These are phyloP conservation scores for Brachyptera risi DNA, from an alignment of 2,888 invertebrate genomes.

Conservation along the genomic window DNA sequence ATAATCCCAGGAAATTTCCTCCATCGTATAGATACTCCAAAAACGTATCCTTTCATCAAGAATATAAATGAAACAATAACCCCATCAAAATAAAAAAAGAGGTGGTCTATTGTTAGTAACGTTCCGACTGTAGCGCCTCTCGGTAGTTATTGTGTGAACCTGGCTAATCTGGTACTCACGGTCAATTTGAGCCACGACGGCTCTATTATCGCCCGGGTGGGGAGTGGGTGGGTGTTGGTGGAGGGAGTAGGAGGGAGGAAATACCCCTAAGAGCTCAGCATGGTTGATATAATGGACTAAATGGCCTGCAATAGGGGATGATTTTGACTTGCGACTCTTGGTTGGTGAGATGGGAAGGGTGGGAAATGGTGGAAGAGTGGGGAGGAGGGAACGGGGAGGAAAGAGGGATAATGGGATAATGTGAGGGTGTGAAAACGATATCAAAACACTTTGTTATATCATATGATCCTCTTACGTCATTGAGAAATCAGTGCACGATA, in stretches of 20 bases:
- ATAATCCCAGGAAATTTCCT: no score
- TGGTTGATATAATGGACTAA: constrained; percentile 32
- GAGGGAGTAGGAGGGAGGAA: constrained; percentile 47
- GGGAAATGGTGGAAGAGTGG: no score
- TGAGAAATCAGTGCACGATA: constrained; percentile 7
- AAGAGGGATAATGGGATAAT: constrained; percentile 27
- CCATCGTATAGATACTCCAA: no score
- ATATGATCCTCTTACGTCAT: constrained; percentile 3
- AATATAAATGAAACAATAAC: no score
- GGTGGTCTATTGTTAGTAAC: not conserved
- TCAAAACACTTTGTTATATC: constrained; percentile 25
- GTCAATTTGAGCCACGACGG: constrained; percentile 43
- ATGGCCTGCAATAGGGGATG: constrained; percentile 25
- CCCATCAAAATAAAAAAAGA: no score
- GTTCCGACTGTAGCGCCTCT: not conserved
- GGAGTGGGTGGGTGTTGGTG: constrained; percentile 46
- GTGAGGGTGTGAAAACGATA: constrained; percentile 24
- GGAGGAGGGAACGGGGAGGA: constrained; percentile 6
- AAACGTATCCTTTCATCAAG: no score
- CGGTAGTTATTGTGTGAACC: constrained; percentile 27
- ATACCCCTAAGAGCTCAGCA: not conserved
- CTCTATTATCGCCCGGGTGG: constrained; percentile 47
- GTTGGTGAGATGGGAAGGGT: no score
- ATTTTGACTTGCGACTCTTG: not conserved
- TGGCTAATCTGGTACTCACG: constrained; percentile 39